A percentile compares a stretch with the other conserved stretches of the same genome.
Evolutionary conservation across 2,113 vertebrate genomes (phyloP).

Genomic region (Gadus chalcogrammus): DNA sequence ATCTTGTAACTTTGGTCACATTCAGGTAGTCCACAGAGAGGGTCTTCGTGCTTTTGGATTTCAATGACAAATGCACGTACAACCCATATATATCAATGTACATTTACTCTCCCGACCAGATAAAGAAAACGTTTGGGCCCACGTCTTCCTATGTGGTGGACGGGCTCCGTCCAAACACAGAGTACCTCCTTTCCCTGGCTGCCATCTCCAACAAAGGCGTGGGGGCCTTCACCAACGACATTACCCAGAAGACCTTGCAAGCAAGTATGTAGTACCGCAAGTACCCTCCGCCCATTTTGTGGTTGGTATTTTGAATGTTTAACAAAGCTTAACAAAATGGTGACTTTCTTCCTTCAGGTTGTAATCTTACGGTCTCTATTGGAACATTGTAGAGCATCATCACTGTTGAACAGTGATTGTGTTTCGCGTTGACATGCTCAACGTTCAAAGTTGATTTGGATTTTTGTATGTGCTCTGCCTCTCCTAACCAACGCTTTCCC

Average conservation of each 20-base stretch:
- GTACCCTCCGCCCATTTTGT: constrained; percentile 29
- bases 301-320: constrained; percentile 30
- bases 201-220: constrained; percentile 90
- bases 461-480: constrained; percentile 9
- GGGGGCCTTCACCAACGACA: constrained; percentile 91
- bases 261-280: constrained; percentile 92
- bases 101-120: constrained; percentile 63
- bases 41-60: neutral
- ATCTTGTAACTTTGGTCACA: neutral
- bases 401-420: constrained; percentile 37
- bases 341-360: constrained; percentile 13
- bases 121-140: constrained; percentile 84
- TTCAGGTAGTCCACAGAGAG: neutral
- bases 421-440: constrained; percentile 30
- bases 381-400: constrained; percentile 9
- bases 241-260: constrained; percentile 93
- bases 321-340: neutral
- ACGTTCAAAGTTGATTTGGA: constrained; percentile 32
- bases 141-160: constrained; percentile 84
- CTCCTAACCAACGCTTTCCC: constrained; percentile 11
- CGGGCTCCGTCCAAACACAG: constrained; percentile 89
- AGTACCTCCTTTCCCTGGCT: constrained; percentile 92
- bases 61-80: neutral
- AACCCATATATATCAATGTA: neutral
- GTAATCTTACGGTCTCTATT: constrained; percentile 14